Evolutionary conservation across 2,888 invertebrate species (phyloP).

Genomic region (Argyresthia goedartella): DNA sequence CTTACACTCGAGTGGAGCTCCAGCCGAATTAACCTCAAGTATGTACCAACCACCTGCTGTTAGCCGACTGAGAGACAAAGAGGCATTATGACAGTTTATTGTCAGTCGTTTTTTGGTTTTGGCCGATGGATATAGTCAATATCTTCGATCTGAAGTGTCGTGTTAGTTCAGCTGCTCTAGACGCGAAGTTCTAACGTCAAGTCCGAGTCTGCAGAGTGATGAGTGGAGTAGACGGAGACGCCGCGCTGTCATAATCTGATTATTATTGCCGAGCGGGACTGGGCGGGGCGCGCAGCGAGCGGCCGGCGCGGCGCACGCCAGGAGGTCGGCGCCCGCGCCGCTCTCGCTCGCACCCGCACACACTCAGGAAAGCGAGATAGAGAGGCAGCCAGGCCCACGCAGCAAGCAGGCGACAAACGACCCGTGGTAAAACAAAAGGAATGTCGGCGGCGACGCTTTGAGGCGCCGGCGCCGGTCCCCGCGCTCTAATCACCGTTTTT

Average conservation of each 20-base stretch:
- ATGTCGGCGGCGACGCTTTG: conserved; percentile 69
- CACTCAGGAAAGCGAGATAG: conserved; percentile 19
- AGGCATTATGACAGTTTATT: conserved; percentile 30
- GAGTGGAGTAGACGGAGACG: conserved; percentile 38
- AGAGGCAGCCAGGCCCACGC: conserved; percentile 31
- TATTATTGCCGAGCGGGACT: conserved; percentile 51
- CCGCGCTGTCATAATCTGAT: conserved; percentile 67
- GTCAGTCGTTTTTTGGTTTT: not conserved
- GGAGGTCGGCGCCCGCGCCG: conserved; percentile 64
- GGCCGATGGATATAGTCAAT: not conserved
- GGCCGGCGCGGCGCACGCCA: conserved; percentile 53
- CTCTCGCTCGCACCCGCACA: conserved; percentile 37
- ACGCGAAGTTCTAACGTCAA: conserved; percentile 34
- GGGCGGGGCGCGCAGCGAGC: conserved; percentile 60
- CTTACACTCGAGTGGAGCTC: not conserved
- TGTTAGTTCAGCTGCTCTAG: conserved; percentile 10
- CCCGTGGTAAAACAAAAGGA: conserved; percentile 71
- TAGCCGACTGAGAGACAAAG: conserved; percentile 21
- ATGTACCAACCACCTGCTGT: conserved; percentile 28
- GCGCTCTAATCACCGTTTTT: conserved; percentile 70
- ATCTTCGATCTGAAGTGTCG: not conserved
- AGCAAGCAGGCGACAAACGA: conserved; percentile 66
- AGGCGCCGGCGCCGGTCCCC: conserved; percentile 62
- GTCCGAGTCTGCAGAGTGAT: conserved; percentile 43
- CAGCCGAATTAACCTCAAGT: conserved; percentile 6